phyloP scores from a whole-genome alignment of 2,888 invertebrate genomes.

The Mactromeris polynyma region DNA sequence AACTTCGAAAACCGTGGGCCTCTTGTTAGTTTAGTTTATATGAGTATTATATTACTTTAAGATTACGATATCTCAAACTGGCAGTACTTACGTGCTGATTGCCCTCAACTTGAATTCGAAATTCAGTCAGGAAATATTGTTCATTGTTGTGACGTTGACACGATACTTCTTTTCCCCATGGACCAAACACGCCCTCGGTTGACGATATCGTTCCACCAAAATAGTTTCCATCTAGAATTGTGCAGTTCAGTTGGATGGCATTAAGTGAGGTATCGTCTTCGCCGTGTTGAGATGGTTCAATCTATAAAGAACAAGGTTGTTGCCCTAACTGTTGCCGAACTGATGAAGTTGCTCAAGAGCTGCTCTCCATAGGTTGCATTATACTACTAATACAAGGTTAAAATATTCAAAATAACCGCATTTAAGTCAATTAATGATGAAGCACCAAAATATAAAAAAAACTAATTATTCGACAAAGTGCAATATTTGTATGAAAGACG shows the following conservation, averaged over 20 bases:
- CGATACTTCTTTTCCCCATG: background rate
- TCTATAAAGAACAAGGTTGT: background rate
- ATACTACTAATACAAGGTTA: too few relatives aligned
- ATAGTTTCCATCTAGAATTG: background rate
- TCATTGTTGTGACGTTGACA: background rate
- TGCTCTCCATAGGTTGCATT: too few relatives aligned
- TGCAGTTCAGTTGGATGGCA: slow-evolving; percentile 32
- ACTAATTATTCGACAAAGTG: too few relatives aligned
- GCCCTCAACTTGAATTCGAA: slow-evolving; percentile 4
- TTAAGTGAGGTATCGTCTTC: slow-evolving; percentile 50
- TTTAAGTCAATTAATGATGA: too few relatives aligned
- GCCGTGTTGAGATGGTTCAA: slow-evolving; percentile 18
- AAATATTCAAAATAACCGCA: too few relatives aligned
- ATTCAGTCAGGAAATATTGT: background rate
- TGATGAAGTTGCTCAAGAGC: too few relatives aligned
- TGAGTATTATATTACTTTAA: too few relatives aligned
- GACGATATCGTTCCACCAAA: slow-evolving; percentile 26
- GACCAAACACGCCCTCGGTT: slow-evolving; percentile 15
- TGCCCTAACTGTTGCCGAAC: too few relatives aligned
- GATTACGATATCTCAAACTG: background rate
- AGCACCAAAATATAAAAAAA: too few relatives aligned
- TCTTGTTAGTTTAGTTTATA: too few relatives aligned
- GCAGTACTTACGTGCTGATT: too few relatives aligned
- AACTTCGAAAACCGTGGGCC: too few relatives aligned
- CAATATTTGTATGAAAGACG: background rate